Conservation (phyloP, 2,888 invertebrate genomes). For the Lingula anatina region DNA sequence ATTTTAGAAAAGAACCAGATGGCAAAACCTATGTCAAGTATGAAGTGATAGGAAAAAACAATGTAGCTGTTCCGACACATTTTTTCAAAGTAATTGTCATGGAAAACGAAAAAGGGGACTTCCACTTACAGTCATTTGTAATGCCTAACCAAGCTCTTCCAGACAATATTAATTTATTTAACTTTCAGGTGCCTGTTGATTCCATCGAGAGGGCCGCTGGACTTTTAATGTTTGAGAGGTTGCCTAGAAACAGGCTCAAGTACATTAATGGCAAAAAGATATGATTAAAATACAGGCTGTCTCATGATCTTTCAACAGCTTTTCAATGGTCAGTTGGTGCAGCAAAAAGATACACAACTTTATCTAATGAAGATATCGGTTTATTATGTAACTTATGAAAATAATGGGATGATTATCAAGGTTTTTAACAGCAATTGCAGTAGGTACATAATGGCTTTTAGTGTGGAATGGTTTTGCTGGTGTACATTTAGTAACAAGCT, state of each 20-base stretch:
- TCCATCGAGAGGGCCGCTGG: conserved; percentile 88
- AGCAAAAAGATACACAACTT: no score
- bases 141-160: conserved; percentile 77
- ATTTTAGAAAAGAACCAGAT: conserved; percentile 64
- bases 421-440: no score
- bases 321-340: no score
- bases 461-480: no score
- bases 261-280: conserved; percentile 20
- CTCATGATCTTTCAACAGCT: no score
- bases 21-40: conserved; percentile 86
- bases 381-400: no score
- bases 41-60: conserved; percentile 87
- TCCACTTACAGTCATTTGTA: conserved; percentile 88
- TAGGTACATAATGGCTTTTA: no score
- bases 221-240: conserved; percentile 70
- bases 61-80: conserved; percentile 96
- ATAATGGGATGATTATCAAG: no score
- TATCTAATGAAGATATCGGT: no score
- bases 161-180: conserved; percentile 26
- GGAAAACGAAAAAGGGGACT: conserved; percentile 64
- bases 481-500: no score
- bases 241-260: conserved; percentile 23
- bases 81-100: conserved; percentile 78
- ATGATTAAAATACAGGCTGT: no score
- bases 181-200: conserved; percentile 78